Evolutionary conservation across 2,797 vertebrate species (phyloP).

Genomic region (Aeoliscus strigatus): DNA sequence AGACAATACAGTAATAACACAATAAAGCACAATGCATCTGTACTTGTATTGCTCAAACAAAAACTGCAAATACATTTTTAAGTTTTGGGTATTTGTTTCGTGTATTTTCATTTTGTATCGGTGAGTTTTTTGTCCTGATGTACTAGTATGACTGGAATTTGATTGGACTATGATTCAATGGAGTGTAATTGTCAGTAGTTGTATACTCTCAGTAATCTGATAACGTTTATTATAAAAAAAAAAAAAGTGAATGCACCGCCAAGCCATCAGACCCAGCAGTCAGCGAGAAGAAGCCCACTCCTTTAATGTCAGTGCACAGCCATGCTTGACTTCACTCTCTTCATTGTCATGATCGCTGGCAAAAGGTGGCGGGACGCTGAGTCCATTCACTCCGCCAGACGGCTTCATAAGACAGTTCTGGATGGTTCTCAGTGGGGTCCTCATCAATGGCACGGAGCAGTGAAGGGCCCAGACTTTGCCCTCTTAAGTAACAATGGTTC

Average conservation of each 20-base stretch:
- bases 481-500: conserved; percentile 51
- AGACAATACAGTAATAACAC: too few species aligned
- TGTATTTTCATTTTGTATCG: too few species aligned
- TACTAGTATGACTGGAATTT: too few species aligned
- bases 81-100: too few species aligned
- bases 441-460: conserved; percentile 45
- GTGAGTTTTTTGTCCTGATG: too few species aligned
- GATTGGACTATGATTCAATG: too few species aligned
- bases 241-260: not conserved
- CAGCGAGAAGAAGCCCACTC: conserved; percentile 17
- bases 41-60: too few species aligned
- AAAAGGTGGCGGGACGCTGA: conserved; percentile 42
- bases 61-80: too few species aligned
- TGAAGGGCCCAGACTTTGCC: conserved; percentile 49
- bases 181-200: too few species aligned
- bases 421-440: conserved; percentile 54
- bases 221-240: not conserved
- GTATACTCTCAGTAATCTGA: too few species aligned
- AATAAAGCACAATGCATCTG: not conserved
- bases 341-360: conserved; percentile 52
- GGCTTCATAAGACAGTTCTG: conserved; percentile 52
- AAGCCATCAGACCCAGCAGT: conserved; percentile 14
- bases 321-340: conserved; percentile 42
- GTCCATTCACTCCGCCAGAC: conserved; percentile 49
- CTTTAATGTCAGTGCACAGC: conserved; percentile 32